Base-by-base conservation (phyloP, 2,888 invertebrate genomes). In the Aphidoletes aphidimyza region DNA sequence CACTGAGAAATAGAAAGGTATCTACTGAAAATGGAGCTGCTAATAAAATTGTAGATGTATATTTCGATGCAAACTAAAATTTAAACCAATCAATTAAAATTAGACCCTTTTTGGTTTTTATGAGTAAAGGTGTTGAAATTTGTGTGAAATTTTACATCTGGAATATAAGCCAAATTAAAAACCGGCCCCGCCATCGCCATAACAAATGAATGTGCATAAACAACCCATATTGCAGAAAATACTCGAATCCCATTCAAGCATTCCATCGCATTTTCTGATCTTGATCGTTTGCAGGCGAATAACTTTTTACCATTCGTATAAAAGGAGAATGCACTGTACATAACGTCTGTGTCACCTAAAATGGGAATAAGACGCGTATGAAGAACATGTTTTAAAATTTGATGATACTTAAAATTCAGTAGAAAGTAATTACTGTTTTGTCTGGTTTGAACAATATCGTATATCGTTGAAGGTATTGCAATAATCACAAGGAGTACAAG, bases 181-280 rank as follows among this genome's bases (percentile, higher is more conserved):
- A 78, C 19, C 5, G 78, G 78, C 3, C 26, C 78, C 1, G 36
- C 2, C 14, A 78, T 36, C 19, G 36, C 36, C 78, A 78, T 78
- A 17, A 36, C 78, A 83, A 37, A 39, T 0, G 83, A 14, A 84
- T 89, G 89, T 0, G 87, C 87, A 9, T 87, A 85, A 36, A 89
- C 86, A n/a, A 89, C 87, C 89, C 89, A 89, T 85, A 88, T 86
- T 86, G 88, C 87, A 81, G 88, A 88, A 0, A 89, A 85, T 11
- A 87, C 86, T 85, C 88, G 86, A 1, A 89, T 86, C 0, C 89
- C 89, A 86, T 88, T 86, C 17, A 89, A 86, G 86, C 88, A 89
- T 36, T 86, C 85, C 83, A 89, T 86, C 78, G 88, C 86, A 83
- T 87, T 86, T 0, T 83, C 17, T 5, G 85, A 86, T 9, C 86